These are phyloP conservation scores for Ips nitidus DNA, from an alignment of 1,140 invertebrate genomes.

Conservation along the genomic window DNA sequence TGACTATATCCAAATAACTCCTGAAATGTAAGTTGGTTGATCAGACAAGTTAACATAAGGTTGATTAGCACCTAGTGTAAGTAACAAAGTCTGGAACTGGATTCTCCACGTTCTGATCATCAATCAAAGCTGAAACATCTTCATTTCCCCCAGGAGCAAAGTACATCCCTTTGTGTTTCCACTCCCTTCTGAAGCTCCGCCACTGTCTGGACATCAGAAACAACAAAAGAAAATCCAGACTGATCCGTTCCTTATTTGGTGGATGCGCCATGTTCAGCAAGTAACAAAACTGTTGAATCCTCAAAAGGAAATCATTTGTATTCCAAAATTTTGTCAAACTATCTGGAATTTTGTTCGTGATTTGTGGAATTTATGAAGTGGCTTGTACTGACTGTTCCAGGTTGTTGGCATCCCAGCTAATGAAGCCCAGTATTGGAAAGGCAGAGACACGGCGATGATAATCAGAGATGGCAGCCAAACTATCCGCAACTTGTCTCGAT, in stretches of 20 bases:
- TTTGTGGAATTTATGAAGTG: not conserved
- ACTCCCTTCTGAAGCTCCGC: slow-evolving; percentile 18
- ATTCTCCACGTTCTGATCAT: slow-evolving; percentile 12
- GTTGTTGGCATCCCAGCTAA: slow-evolving; percentile 23
- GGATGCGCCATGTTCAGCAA: slow-evolving; percentile 27
- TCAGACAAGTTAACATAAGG: not conserved
- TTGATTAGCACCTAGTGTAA: slow-evolving; percentile 18
- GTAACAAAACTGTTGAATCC: slow-evolving; percentile 23
- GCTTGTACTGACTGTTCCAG: slow-evolving; percentile 25
- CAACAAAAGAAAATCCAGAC: slow-evolving; percentile 17
- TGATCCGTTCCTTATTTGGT: slow-evolving; percentile 10
- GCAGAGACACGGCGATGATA: not conserved
- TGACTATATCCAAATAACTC: slow-evolving; percentile 19
- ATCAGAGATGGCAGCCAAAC: slow-evolving; percentile 11
- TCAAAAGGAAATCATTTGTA: slow-evolving; percentile 12
- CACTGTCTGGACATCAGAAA: slow-evolving; percentile 16
- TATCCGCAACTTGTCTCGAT: not conserved
- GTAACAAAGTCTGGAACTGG: slow-evolving; percentile 32
- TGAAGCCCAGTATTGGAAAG: slow-evolving; percentile 11
- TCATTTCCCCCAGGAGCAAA: slow-evolving; percentile 15
- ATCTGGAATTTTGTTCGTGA: not conserved
- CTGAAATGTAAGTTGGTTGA: slow-evolving; percentile 17
- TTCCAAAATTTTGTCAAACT: slow-evolving; percentile 19
- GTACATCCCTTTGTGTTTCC: not conserved
- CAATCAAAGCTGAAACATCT: slow-evolving; percentile 15